These are phyloP conservation scores for Stictonetta naevosa DNA, from an alignment of 2,113 vertebrate species.

Conservation along the genomic window DNA sequence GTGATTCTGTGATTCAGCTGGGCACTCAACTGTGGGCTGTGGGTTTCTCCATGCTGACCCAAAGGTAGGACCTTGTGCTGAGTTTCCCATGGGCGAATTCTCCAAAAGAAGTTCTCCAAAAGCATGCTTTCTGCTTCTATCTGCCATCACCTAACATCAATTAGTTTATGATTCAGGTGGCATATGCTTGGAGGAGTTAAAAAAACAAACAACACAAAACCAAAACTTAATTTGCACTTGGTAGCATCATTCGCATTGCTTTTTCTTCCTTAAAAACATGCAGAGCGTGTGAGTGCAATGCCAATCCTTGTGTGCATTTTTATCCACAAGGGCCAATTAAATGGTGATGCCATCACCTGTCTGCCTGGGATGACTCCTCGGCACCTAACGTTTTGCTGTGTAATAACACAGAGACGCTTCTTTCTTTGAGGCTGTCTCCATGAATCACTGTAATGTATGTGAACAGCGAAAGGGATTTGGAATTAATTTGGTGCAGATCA, in stretches of 20 bases:
- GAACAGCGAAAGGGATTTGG: not conserved
- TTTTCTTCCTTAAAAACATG: not conserved
- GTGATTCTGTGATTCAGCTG: not conserved
- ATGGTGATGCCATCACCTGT: conserved; percentile 13
- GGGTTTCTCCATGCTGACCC: not conserved
- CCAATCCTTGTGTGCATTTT: not conserved
- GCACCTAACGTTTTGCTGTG: not conserved
- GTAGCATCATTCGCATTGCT: not conserved
- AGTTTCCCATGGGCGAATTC: not conserved
- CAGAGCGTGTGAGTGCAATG: not conserved
- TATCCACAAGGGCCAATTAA: not conserved
- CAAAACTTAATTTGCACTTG: not conserved
- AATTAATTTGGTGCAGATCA: not conserved
- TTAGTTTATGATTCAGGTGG: not conserved
- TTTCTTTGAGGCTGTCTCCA: not conserved
- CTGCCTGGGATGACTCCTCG: not conserved
- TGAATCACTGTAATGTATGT: conserved; percentile 39
- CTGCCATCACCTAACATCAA: not conserved
- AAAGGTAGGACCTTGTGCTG: not conserved
- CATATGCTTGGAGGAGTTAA: not conserved
- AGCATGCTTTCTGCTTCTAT: not conserved
- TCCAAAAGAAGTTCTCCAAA: not conserved
- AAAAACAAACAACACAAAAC: not conserved
- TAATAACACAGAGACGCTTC: not conserved
- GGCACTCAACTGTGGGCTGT: fast-evolving